Base-by-base conservation (phyloP, 2,113 vertebrate species). In the Perca fluviatilis region DNA sequence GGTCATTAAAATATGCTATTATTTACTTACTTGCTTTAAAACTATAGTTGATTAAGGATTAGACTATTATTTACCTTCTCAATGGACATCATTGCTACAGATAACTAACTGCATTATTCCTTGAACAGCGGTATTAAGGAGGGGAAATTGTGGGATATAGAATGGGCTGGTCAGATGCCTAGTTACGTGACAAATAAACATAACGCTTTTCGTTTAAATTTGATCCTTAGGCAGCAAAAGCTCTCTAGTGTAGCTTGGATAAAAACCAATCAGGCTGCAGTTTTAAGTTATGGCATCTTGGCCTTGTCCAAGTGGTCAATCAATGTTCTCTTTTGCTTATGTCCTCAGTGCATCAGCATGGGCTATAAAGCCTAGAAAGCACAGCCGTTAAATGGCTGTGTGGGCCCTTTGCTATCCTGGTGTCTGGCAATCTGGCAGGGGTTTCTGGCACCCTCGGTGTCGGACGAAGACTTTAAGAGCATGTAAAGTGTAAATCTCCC, bases 401-500 rank as follows among this genome's bases (percentile, higher is more conserved):
- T 58, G 78, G 75, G 84, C 74, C 73, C 80, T 73, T 85, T 53
- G 47, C 74, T 81, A 76, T 83, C 49, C 70, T 83, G 77, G 72
- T 87, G 86, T 90, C 83, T 78, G 84, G 83, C 83, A 82, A 82
- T 80, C 90, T 91, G 88, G 74, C 79, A 80, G 27, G 18, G 73
- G 61, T 84, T 89, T 77, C 81, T 88, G 89, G 89, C 89, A 89
- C 79, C 82, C 62, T 74, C 9, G 13, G 82, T 74, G 81, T 90
- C 72, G 2, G 82, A 83, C 65, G 73, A 67, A 83, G 77, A 87
- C 84, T 90, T 88, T 76, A 91, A 88, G 85, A 87, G 78, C 79
- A 89, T 90, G 90, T 93, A 86, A 90, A 86, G 73, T 80, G 82
- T 91, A 94, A 93, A 92, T 93, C 86, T 82, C 60, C 57, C 64